Evolutionary conservation across 2,888 invertebrate species (phyloP).

Genomic region (Liopterus haemorrhoidalis): DNA sequence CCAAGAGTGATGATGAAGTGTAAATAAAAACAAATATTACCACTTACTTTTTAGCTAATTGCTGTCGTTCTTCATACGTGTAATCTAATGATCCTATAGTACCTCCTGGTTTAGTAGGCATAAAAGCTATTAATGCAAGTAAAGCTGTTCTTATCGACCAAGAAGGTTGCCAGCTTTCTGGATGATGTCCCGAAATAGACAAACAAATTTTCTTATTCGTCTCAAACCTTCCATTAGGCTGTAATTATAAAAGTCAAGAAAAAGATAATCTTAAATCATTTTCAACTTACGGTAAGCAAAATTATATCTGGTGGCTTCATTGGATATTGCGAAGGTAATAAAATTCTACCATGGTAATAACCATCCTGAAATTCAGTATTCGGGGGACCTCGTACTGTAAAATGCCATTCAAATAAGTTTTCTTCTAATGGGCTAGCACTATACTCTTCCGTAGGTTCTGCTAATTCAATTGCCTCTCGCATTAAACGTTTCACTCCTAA

Average conservation of each 20-base stretch:
- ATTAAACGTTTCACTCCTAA: slow-evolving; percentile 87
- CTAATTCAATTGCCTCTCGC: slow-evolving; percentile 83
- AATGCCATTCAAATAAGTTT: slow-evolving; percentile 97
- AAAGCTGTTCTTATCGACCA: slow-evolving; percentile 94
- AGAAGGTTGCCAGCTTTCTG: slow-evolving; percentile 97
- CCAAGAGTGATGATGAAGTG: no score
- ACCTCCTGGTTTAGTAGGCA: slow-evolving; percentile 85
- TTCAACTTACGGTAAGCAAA: slow-evolving; percentile 71
- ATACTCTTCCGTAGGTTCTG: slow-evolving; percentile 83
- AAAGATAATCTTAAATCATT: background rate
- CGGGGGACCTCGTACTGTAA: slow-evolving; percentile 84
- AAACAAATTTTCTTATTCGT: slow-evolving; percentile 90
- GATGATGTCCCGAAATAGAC: slow-evolving; percentile 92
- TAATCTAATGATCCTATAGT: slow-evolving; percentile 90
- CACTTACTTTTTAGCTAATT: slow-evolving; percentile 71
- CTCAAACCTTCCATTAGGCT: slow-evolving; percentile 93
- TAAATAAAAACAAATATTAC: no score
- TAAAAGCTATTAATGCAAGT: slow-evolving; percentile 86
- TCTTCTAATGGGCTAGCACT: slow-evolving; percentile 87
- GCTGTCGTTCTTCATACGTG: slow-evolving; percentile 72
- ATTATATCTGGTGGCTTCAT: slow-evolving; percentile 97
- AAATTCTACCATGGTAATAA: slow-evolving; percentile 85
- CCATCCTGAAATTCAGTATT: slow-evolving; percentile 87
- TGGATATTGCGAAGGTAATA: slow-evolving; percentile 89
- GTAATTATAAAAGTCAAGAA: slow-evolving; percentile 29